Percentiles rank a stretch among this genome's conserved stretches.
These are phyloP conservation scores for Strongylocentrotus purpuratus DNA, from an alignment of 35 echinoderm and acorn worm genomes.

Conservation along the genomic window DNA sequence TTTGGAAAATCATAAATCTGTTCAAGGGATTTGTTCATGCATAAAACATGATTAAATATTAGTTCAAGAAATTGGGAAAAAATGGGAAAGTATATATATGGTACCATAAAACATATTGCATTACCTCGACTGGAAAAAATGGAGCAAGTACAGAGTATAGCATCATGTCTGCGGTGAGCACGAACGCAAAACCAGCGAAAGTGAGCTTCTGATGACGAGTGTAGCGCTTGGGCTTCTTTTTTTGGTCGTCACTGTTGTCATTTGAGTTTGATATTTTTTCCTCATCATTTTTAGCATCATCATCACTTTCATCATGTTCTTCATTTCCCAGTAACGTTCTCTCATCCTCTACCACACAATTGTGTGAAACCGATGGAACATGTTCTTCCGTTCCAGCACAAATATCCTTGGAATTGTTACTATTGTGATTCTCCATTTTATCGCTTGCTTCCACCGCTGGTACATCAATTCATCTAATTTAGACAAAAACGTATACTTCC, in stretches of 20 bases:
- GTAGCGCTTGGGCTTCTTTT: background rate
- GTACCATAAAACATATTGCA: no score
- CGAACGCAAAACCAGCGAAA: slow-evolving; percentile 21
- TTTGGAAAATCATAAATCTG: no score
- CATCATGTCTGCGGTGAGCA: background rate
- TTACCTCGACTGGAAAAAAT: slow-evolving; percentile 37
- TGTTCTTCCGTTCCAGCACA: no score
- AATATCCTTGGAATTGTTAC: slow-evolving; percentile 33
- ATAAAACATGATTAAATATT: no score
- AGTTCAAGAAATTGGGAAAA: no score
- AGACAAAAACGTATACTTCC: background rate
- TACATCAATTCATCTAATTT: background rate
- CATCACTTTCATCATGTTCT: background rate
- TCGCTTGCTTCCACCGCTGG: background rate
- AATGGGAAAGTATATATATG: no score
- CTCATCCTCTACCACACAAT: background rate
- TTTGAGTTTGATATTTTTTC: background rate
- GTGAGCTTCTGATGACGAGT: background rate
- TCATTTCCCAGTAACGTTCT: background rate
- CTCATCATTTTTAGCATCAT: background rate
- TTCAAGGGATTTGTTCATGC: no score
- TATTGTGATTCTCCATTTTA: slow-evolving; percentile 25
- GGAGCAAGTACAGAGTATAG: slow-evolving; percentile 40
- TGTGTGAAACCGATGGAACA: background rate
- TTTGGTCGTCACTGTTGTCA: background rate